Base-by-base conservation (phyloP, 2,797 vertebrate genomes). In the Crax fasciolata region DNA sequence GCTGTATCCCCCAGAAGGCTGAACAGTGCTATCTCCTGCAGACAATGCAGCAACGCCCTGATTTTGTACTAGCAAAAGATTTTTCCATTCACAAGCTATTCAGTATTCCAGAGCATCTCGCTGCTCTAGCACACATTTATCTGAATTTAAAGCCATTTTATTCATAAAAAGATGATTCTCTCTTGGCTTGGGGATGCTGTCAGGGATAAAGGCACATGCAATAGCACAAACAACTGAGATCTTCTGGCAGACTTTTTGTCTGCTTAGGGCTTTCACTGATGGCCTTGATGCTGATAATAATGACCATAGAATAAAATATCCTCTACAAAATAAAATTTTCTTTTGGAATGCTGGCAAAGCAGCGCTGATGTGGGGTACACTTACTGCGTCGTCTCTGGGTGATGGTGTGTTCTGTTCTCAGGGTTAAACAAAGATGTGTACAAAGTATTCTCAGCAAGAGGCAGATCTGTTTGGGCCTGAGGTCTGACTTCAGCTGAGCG, bases 31-130 rank as follows among this genome's bases (percentile, higher is more conserved):
- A 1, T 89, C 92, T 96, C 62, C 92, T 71, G 73, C 92, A 95
- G 91, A 89, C 91, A 95, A 94, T 86, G 94, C 76, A 95, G 87
- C 87, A 76, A 89, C 35, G 13, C 91, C 94, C 91, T 93, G 90
- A 61, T 76, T 92, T 89, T 67, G 59, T 88, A 25, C 58, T 76
- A 74, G 44, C 2, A 2, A 86, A 79, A 84, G 70, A 79, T 88
- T 82, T 91, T 84, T 61, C 63, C 49, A 61, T 94, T 94, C 87
- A 88, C 89, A 84, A 86, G 70, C 79, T 86, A 18, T 59, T 57
- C 70, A 63, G 48, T 85, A 35, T 96, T 92, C 62, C 84, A 70
- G 84, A 91, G 87, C 82, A 30, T 67, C 82, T 78, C 63, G 32
- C 62, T 59, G 48, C 71, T 74, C 63, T 79, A 63, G 59, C 79